These are phyloP conservation scores for Arctopsyche grandis DNA, from an alignment of 1,140 invertebrate genomes.

Conservation along the genomic window DNA sequence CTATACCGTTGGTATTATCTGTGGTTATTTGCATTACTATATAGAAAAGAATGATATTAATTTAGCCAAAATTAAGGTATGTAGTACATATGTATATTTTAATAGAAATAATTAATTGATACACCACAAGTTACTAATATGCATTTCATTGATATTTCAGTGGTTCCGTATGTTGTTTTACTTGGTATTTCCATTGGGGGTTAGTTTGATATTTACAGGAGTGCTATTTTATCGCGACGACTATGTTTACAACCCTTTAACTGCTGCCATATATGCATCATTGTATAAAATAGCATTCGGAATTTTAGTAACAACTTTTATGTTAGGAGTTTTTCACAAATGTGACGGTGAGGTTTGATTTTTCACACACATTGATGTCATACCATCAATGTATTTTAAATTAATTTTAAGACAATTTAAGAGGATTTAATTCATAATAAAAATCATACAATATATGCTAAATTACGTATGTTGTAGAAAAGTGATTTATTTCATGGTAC, in stretches of 20 bases:
- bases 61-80: constrained; percentile 53
- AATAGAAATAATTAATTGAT: not conserved
- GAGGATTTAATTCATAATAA: no score
- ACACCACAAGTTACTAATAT: no score
- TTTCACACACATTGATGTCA: no score
- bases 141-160: constrained; percentile 54
- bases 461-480: no score
- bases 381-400: no score
- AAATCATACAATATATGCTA: no score
- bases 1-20: constrained; percentile 59
- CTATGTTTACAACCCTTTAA: constrained; percentile 23
- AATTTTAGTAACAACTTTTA: constrained; percentile 54
- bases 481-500: no score
- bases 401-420: no score
- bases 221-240: constrained; percentile 58
- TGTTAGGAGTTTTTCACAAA: constrained; percentile 51
- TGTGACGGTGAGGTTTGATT: constrained; percentile 30
- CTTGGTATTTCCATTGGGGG: constrained; percentile 56
- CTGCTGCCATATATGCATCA: constrained; percentile 57
- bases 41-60: constrained; percentile 58
- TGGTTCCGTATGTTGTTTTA: constrained; percentile 57
- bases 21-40: constrained; percentile 59
- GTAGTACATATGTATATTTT: not conserved
- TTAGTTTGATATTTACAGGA: constrained; percentile 58
- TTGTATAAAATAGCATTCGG: constrained; percentile 60